Base-by-base conservation (phyloP, 2,113 vertebrate genomes). In the Caranx melampygus region DNA sequence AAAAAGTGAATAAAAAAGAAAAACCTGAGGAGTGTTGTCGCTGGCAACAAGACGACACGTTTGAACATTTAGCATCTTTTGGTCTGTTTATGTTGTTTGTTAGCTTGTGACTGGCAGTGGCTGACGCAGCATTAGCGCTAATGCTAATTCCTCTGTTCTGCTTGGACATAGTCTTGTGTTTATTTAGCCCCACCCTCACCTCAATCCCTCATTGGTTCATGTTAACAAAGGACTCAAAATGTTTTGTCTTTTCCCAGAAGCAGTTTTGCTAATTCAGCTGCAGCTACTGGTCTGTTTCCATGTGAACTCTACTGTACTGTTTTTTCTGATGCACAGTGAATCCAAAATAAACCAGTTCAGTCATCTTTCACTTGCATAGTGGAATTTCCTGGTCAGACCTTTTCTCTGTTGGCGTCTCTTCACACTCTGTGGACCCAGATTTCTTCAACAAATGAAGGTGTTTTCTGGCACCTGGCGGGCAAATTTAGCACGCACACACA, bases 401-500 rank as follows among this genome's bases (percentile, higher is more conserved):
- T 26, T 9, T 15, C 51, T 6, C 20, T 35, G 16, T 44, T 31
- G 40, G 2, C 18, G 6, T 45, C 20, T 33, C 57, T 3, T 37
- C n/a, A 37, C 8, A 55, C 7, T 52, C 13, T 52, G 40, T 1
- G 35, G 3, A 6, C 13, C 9, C 15, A 14, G 12, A 21, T 61
- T 21, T 68, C 33, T 11, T 16, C n/a, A 55, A 11, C 45, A 66
- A 15, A 20, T 55, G 2, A 64, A 31, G 35, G 45, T 9, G 4
- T 21, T 72, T 31, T 44, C 35, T 60, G 26, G 11, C 6, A n/a
- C 21, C 16, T 54, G 10, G 16, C 18, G 20, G 3, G 2, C 47
- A 16, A 31, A 65, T 14, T 21, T 73, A 54, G 60, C 16, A 18
- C n/a, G 54, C 52, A 57, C 54, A 58, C 58, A 49, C 55, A 59